These are phyloP conservation scores for Crossaster papposus DNA, from an alignment of 53 echinoderm and acorn worm genomes.

Conservation along the genomic window DNA sequence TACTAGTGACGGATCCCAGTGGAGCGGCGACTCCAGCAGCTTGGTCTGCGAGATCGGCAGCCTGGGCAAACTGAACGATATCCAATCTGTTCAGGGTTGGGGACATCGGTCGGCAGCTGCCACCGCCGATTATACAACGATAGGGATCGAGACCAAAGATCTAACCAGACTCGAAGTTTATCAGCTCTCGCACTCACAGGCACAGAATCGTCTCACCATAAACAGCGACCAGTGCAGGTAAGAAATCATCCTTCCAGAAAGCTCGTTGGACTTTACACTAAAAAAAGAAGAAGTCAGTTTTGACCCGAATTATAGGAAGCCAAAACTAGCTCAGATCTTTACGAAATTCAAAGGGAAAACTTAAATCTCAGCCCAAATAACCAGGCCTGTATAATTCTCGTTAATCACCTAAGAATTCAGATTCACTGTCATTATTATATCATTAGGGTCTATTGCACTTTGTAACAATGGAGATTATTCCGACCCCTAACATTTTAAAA, in stretches of 20 bases:
- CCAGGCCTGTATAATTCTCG: too few relatives aligned
- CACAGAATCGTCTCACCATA: conserved; percentile 12
- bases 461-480: neutral
- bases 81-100: too few relatives aligned
- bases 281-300: too few relatives aligned
- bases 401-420: too few relatives aligned
- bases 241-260: neutral
- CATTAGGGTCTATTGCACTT: too few relatives aligned
- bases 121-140: neutral
- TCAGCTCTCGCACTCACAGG: neutral
- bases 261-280: too few relatives aligned
- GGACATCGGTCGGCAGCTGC: neutral
- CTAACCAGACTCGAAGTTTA: neutral
- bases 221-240: conserved; percentile 35
- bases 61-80: neutral
- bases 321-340: too few relatives aligned
- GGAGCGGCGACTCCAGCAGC: conserved; percentile 16
- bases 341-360: too few relatives aligned
- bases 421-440: too few relatives aligned
- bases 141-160: neutral
- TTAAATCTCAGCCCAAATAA: too few relatives aligned
- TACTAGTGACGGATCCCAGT: neutral
- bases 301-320: too few relatives aligned
- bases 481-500: neutral
- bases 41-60: neutral